phyloP scores from a whole-genome alignment of 37 sponge, comb jelly and placozoan genomes.

The Halichondria panicea region DNA sequence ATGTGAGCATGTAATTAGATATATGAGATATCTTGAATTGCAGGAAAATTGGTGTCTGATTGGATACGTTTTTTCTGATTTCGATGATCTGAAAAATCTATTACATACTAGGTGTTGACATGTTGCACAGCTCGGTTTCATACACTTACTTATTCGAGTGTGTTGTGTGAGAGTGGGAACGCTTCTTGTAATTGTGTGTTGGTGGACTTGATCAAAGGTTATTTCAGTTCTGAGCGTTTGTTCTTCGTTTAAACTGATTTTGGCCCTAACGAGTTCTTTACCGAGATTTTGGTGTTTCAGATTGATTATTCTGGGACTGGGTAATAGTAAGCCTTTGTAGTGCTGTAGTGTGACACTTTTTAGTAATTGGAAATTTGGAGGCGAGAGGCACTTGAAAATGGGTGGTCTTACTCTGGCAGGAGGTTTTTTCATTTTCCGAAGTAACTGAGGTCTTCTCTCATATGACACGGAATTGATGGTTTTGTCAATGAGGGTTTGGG shows the following conservation, averaged over 20 bases:
- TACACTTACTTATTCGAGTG: too few species aligned
- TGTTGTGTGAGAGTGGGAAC: too few species aligned
- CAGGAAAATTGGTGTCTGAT: too few species aligned
- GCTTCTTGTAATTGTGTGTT: too few species aligned
- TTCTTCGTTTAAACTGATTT: constrained; percentile 3
- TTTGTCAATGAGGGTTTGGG: neutral
- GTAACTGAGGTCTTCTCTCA: neutral
- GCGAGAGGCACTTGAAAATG: constrained; percentile 25
- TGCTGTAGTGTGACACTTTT: constrained; percentile 13
- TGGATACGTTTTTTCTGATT: too few species aligned
- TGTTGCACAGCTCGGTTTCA: too few species aligned
- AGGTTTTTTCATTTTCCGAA: neutral
- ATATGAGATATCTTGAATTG: too few species aligned
- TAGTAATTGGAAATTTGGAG: constrained; percentile 18
- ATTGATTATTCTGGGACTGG: constrained; percentile 2
- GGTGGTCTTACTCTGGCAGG: neutral
- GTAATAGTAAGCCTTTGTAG: neutral
- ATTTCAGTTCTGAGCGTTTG: too few species aligned
- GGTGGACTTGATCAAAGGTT: too few species aligned
- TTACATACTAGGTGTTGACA: too few species aligned
- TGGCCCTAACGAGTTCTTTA: neutral
- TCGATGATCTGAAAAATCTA: too few species aligned
- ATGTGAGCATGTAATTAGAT: too few species aligned
- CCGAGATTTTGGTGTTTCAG: neutral
- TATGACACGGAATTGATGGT: neutral